Evolutionary conservation across 2,113 vertebrate species (phyloP).

Genomic region (Plecotus auritus): DNA sequence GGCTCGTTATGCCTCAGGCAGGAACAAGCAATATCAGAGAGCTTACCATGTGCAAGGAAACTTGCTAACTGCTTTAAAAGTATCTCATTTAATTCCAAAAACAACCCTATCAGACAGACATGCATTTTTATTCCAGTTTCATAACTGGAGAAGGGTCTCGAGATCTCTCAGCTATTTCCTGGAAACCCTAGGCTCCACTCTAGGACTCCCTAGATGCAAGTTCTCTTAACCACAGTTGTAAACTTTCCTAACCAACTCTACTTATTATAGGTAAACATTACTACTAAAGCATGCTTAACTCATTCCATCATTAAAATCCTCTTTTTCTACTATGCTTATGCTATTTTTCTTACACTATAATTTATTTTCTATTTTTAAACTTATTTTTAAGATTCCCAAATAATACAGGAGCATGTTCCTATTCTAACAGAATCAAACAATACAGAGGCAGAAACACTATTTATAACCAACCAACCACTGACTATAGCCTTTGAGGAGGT

Average conservation of each 20-base stretch:
- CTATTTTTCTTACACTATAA: slow-evolving; percentile 52
- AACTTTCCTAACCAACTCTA: not conserved
- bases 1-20: not conserved
- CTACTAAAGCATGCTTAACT: not conserved
- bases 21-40: not conserved
- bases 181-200: not conserved
- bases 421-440: slow-evolving; percentile 52
- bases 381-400: slow-evolving; percentile 62
- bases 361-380: slow-evolving; percentile 67
- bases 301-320: slow-evolving; percentile 30
- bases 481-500: slow-evolving; percentile 36
- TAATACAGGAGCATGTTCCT: slow-evolving; percentile 4
- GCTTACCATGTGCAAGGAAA: not conserved
- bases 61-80: not conserved
- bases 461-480: slow-evolving; percentile 54
- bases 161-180: not conserved
- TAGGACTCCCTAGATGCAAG: not conserved
- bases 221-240: not conserved
- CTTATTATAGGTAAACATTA: slow-evolving; percentile 12
- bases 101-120: not conserved
- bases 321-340: slow-evolving; percentile 1
- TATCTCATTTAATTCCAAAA: not conserved
- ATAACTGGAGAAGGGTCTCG: not conserved
- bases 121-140: not conserved
- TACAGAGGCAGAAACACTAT: slow-evolving; percentile 38